Base-by-base conservation (phyloP, 2,113 vertebrate genomes). In the Triplophysa rosa region DNA sequence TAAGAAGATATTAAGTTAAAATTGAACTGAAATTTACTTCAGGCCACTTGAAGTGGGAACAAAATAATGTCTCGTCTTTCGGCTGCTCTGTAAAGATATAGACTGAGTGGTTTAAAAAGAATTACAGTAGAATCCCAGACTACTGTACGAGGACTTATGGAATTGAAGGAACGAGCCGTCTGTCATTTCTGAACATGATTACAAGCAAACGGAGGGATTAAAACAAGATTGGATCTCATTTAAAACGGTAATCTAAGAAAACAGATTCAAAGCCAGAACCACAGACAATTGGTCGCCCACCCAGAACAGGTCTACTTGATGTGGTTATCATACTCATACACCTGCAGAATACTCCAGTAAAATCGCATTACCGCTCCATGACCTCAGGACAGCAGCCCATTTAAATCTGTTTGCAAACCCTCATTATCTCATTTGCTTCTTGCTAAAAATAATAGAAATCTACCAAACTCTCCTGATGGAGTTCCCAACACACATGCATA, bases 201-300 rank as follows among this genome's bases (percentile, higher is more conserved):
- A 70, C 52, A 33, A 67, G 62, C 70, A 65, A 42, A 70, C 42
- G 66, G 62, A 42, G 16, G 77, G 72, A 73, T 74, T 87, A 80
- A 45, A 63, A 78, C 74, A 56, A 65, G 77, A 49, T 78, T 67
- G 82, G 64, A 85, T 81, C 78, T 59, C 68, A 77, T 84, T 85
- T 77, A 24, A 33, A 72, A 82, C 81, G 79, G 56, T 80, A 79
- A 69, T 84, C 65, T 77, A 71, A 42, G 77, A 69, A 83, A 78
- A 85, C 63, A 65, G 66, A 69, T 84, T 83, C 49, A 82, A 83
- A 61, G 45, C 67, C 74, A 77, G 70, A 58, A 71, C 33, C 37
- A 8, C 77, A 85, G 85, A 87, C 77, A 80, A 84, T 70, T 80
- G 80, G 77, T 83, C 82, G 66, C 78, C 70, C 67, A 56, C 47